Evolutionary conservation across 2,113 vertebrate species (phyloP), one percentile per base, ranked within the genome.

Genomic region (Planiliza haematocheilus): DNA sequence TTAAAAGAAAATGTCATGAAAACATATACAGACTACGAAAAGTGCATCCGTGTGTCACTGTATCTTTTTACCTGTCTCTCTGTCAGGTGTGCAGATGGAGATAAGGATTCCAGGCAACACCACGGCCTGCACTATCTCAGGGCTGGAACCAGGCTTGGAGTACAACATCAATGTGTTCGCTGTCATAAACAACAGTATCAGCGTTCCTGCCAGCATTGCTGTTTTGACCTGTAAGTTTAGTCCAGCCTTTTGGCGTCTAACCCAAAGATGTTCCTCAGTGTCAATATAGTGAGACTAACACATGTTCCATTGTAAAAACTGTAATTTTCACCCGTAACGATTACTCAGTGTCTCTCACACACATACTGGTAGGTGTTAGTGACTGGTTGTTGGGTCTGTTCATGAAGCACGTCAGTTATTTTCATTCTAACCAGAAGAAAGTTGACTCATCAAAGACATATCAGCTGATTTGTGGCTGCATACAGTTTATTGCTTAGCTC

Each of bases 151-250:
- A 0, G 97, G 97, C 4, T 69, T 97, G 57, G 96, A 96, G 85
- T 99, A 99, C 93, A 97, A 96, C 83, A 91, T 99, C 92, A 98
- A 95, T 14, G 75, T 99, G 88, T 97, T 95, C 0, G 93, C 97
- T 0, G 95, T 97, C 86, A 96, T 98, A 82, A 95, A 96, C 56
- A 94, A 95, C 4, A 82, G 91, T 79, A 94, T 95, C 93, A 99
- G 98, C 56, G 86, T 89, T 49, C 97, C 98, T 0, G 87, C 94
- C 69, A 95, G 92, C 72, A 92, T 95, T 80, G 94, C 93, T 64
- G 95, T 95, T 81, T 95, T 95, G 66, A 99, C 97, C 65, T 96
- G 98, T 99, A 92, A 96, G 98, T 96, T 89, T 45, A 59, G 24
- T 30, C n/a, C n/a, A n/a, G n/a, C n/a, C n/a, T n/a, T n/a, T n/a